Conservation (phyloP, 2,888 invertebrate species). For the Morpho achilles region DNA sequence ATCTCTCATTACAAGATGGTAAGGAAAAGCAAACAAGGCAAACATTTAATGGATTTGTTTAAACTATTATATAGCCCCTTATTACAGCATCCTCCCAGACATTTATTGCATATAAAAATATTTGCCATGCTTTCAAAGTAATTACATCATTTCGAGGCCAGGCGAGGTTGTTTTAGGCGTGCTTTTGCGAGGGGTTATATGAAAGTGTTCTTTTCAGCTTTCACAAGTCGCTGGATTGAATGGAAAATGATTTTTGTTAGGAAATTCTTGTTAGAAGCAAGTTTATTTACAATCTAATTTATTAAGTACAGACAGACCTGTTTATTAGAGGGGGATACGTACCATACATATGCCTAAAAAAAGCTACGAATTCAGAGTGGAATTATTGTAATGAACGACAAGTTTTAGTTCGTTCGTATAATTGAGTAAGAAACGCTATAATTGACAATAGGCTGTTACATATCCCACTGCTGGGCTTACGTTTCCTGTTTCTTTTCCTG, state of each 20-base stretch:
- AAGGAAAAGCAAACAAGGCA: conserved; percentile 21
- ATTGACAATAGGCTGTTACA: too few relatives aligned
- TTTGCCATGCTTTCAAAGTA: conserved; percentile 72
- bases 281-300: too few relatives aligned
- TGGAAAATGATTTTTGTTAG: neutral
- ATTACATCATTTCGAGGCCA: conserved; percentile 38
- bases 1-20: neutral
- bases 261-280: too few relatives aligned
- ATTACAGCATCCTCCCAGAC: conserved; percentile 50
- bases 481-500: too few relatives aligned
- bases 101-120: conserved; percentile 64
- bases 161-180: conserved; percentile 8
- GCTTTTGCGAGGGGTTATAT: conserved; percentile 6
- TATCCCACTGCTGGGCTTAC: too few relatives aligned
- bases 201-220: conserved; percentile 4
- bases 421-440: too few relatives aligned
- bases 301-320: too few relatives aligned
- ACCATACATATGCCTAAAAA: too few relatives aligned
- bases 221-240: conserved; percentile 2
- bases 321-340: too few relatives aligned
- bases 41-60: conserved; percentile 51
- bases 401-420: too few relatives aligned
- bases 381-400: too few relatives aligned
- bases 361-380: too few relatives aligned
- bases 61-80: conserved; percentile 46